Evolutionary conservation across 2,797 vertebrate genomes (phyloP), one percentile per base, ranked within the genome.

Genomic region (Alosa sapidissima): DNA sequence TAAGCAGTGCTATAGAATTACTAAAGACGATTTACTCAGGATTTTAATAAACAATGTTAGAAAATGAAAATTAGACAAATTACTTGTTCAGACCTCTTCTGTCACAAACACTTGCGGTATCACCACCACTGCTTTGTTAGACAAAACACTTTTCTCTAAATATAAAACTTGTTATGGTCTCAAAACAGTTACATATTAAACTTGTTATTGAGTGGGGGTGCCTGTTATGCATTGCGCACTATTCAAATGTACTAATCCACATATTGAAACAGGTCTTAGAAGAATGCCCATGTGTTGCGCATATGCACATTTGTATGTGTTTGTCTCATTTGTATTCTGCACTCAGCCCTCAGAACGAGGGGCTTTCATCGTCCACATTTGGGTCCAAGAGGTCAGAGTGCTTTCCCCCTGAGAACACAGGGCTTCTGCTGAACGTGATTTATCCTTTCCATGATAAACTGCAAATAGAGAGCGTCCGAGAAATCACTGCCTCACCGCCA

Each of bases 381-480:
- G 51, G 84, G 68, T 84, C 82, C 54, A 81, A 81, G 41, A 65
- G 85, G 85, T 88, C 87, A 88, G 83, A 87, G 52, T 87, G 62
- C 62, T 65, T 81, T 85, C 87, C 6, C 28, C 81, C 65, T n/a
- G 65, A 83, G 83, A 87, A 86, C 84, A 62, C 81, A 89, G 86
- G 90, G 91, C 88, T 88, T 89, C 62, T 87, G 85, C 83, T 16
- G 28, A 36, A 41, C 81, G 89, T 93, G 93, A 94, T 94, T 94
- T 92, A 94, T 92, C 86, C 81, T 88, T 78, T 88, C 87, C 82
- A 81, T 89, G 93, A 94, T 92, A 93, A 94, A 94, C 93, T 94
- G 92, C 91, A 91, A 93, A 93, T 90, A 90, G 92, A 91, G 90
- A 93, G 92, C 85, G 91, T 92, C 91, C 85, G 86, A 92, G 92